Percentiles rank a stretch among this genome's conserved stretches.
phyloP scores from a whole-genome alignment of 1,140 invertebrate species.

The Lycorma delicatula region DNA sequence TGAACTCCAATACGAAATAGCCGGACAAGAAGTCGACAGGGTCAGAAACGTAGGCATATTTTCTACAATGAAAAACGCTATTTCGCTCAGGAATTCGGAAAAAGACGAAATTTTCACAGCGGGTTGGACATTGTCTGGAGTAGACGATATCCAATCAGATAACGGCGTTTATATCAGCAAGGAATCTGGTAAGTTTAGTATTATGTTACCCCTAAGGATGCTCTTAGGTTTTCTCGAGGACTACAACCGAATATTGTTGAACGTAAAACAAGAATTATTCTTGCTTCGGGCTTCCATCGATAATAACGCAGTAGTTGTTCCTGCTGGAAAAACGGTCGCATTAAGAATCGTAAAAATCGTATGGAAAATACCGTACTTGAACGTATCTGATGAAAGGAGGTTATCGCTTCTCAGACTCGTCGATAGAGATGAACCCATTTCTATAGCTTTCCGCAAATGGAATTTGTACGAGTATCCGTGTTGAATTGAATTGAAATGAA shows the following conservation, averaged over 20 bases:
- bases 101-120: too few relatives aligned
- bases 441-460: background rate
- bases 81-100: too few relatives aligned
- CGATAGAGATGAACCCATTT: background rate
- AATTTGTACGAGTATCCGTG: background rate
- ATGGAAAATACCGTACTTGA: background rate
- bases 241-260: background rate
- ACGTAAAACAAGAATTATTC: background rate
- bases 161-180: too few relatives aligned
- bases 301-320: background rate
- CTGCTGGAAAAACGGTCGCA: background rate
- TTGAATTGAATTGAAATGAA: too few relatives aligned
- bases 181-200: too few relatives aligned
- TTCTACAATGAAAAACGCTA: too few relatives aligned
- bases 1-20: too few relatives aligned
- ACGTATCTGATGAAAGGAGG: background rate
- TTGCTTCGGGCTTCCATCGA: background rate
- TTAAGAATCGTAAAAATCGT: background rate
- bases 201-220: too few relatives aligned
- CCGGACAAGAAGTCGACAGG: too few relatives aligned
- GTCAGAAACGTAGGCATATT: too few relatives aligned
- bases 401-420: background rate
- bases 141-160: too few relatives aligned
- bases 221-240: background rate
- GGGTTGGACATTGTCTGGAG: too few relatives aligned